Evolutionary conservation across 2,113 vertebrate genomes (phyloP).

Genomic region (Chrysemys picta): DNA sequence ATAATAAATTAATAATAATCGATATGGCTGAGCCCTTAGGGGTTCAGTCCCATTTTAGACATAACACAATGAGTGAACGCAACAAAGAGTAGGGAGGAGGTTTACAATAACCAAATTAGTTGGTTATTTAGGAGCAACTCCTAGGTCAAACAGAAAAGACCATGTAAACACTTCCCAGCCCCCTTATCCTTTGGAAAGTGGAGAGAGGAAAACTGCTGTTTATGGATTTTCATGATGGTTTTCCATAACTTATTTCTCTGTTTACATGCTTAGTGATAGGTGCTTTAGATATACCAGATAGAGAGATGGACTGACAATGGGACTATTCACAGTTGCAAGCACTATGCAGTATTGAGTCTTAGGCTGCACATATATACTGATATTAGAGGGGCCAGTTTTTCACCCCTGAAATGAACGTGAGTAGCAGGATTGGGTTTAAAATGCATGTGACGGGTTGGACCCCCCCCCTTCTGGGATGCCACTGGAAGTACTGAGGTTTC

Average conservation of each 20-base stretch:
- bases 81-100: background rate
- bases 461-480: too few relatives aligned
- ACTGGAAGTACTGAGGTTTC: too few relatives aligned
- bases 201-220: background rate
- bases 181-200: background rate
- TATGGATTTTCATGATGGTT: background rate
- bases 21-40: background rate
- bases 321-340: fast-evolving
- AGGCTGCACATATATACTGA: background rate
- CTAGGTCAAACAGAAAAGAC: background rate
- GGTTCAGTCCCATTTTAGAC: background rate
- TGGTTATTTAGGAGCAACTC: background rate
- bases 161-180: background rate
- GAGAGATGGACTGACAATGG: background rate
- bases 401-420: background rate
- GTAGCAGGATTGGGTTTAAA: background rate
- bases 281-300: background rate
- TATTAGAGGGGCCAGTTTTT: background rate
- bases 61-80: background rate
- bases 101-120: background rate
- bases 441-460: background rate
- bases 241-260: background rate
- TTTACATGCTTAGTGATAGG: background rate
- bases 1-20: background rate
- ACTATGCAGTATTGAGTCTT: background rate